Evolutionary conservation across 2,888 invertebrate species (phyloP).

Genomic region (Palloptera scutellata): DNA sequence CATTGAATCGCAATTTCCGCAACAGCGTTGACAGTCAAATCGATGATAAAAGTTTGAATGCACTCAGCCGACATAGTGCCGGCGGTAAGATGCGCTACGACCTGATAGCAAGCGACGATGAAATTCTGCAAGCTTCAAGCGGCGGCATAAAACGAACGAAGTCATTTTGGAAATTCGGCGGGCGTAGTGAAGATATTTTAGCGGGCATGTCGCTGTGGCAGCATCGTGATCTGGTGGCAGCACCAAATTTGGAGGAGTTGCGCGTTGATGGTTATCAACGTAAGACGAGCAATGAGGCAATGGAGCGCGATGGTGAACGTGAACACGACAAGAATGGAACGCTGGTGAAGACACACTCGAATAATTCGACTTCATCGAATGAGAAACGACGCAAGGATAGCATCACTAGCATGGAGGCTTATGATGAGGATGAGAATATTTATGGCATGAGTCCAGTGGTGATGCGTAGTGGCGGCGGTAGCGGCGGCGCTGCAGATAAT

Average conservation of each 20-base stretch:
- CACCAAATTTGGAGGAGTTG: slow-evolving; percentile 54
- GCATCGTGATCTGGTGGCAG: slow-evolving; percentile 79
- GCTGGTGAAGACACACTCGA: slow-evolving; percentile 53
- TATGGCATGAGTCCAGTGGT: slow-evolving; percentile 54
- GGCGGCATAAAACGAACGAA: slow-evolving; percentile 81
- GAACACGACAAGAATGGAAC: slow-evolving; percentile 45
- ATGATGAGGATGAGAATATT: slow-evolving; percentile 59
- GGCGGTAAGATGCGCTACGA: slow-evolving; percentile 54
- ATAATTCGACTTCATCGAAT: slow-evolving; percentile 45
- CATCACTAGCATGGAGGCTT: slow-evolving; percentile 56
- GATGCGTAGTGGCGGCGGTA: slow-evolving; percentile 21
- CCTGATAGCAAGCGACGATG: slow-evolving; percentile 60
- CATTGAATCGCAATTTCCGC: slow-evolving; percentile 59
- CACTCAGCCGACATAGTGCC: slow-evolving; percentile 43
- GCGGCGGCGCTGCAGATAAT: slow-evolving; percentile 27
- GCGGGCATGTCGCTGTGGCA: slow-evolving; percentile 90
- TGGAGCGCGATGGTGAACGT: slow-evolving; percentile 35
- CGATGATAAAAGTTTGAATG: slow-evolving; percentile 54
- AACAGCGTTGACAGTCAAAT: slow-evolving; percentile 60
- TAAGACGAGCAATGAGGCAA: slow-evolving; percentile 29
- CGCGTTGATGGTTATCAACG: slow-evolving; percentile 43
- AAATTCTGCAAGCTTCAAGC: slow-evolving; percentile 63
- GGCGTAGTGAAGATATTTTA: slow-evolving; percentile 75
- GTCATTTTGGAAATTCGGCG: slow-evolving; percentile 85
- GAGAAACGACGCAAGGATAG: slow-evolving; percentile 59